phyloP scores from a whole-genome alignment of 2,888 invertebrate species.

The Yponomeuta sedellus region DNA sequence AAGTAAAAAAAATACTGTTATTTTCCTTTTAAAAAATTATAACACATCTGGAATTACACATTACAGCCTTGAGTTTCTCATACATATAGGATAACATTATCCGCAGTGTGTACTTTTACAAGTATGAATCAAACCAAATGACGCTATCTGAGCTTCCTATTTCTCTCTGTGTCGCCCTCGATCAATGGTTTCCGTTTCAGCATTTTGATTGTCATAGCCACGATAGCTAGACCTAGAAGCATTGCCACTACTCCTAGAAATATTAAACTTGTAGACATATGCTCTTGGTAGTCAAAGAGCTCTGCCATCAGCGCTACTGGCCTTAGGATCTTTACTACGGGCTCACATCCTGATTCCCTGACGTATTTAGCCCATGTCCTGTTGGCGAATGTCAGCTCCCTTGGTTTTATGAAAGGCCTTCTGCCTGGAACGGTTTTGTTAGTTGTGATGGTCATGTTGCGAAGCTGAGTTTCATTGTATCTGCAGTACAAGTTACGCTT shows the following conservation, averaged over 20 bases:
- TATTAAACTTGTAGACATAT: conserved; percentile 43
- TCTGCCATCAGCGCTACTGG: conserved; percentile 57
- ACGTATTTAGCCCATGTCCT: conserved; percentile 85
- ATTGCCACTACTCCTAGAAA: conserved; percentile 53
- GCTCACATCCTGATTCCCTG: conserved; percentile 79
- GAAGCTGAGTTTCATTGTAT: conserved; percentile 76
- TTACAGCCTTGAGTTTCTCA: not conserved
- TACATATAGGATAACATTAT: not conserved
- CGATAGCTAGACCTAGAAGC: conserved; percentile 41
- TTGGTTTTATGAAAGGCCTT: conserved; percentile 74
- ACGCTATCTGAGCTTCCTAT: conserved; percentile 54
- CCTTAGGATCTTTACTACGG: conserved; percentile 65
- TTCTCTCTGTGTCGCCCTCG: conserved; percentile 42
- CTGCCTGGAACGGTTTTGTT: conserved; percentile 74
- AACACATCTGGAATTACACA: not conserved
- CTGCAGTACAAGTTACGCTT: conserved; percentile 79
- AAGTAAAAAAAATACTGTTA: not conserved
- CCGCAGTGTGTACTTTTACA: not conserved
- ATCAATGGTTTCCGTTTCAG: conserved; percentile 33
- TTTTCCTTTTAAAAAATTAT: not conserved
- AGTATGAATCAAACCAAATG: not conserved
- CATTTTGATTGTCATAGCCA: conserved; percentile 56
- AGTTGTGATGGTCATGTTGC: conserved; percentile 59
- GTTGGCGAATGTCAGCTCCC: conserved; percentile 75
- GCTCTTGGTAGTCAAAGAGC: conserved; percentile 29